Evolutionary conservation across 2,113 vertebrate species (phyloP).

Genomic region (Gobio gobio): DNA sequence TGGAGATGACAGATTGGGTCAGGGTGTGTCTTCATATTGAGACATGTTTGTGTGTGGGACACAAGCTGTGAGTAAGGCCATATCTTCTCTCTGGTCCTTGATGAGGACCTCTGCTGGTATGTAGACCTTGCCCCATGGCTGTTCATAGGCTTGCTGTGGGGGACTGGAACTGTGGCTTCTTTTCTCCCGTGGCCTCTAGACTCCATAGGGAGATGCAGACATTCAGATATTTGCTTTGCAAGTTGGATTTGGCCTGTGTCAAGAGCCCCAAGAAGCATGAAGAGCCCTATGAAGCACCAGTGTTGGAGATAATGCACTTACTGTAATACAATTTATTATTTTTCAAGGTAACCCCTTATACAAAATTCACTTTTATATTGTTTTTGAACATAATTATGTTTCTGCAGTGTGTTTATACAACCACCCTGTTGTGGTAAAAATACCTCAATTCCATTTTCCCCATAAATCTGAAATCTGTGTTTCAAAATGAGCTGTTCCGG

Average conservation of each 20-base stretch:
- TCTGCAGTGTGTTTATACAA: too few relatives aligned
- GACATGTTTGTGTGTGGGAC: conserved; percentile 13
- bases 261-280: not conserved
- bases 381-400: too few relatives aligned
- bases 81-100: conserved; percentile 11
- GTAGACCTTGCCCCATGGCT: conserved; percentile 12
- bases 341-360: too few relatives aligned
- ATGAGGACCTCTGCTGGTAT: conserved; percentile 35
- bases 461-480: too few relatives aligned
- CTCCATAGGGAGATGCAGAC: conserved; percentile 4
- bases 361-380: too few relatives aligned
- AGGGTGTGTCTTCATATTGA: conserved; percentile 34
- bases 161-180: not conserved
- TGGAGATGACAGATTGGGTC: conserved; percentile 2
- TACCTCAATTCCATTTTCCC: too few relatives aligned
- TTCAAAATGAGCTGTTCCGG: too few relatives aligned
- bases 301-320: not conserved
- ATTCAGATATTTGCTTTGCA: conserved; percentile 1
- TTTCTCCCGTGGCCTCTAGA: not conserved
- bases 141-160: not conserved
- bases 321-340: not conserved
- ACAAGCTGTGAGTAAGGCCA: conserved; percentile 26
- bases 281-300: not conserved
- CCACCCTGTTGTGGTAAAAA: too few relatives aligned
- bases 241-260: not conserved